These are phyloP conservation scores for Cistogaster globosa DNA, from an alignment of 2,888 invertebrate genomes.

Conservation along the genomic window DNA sequence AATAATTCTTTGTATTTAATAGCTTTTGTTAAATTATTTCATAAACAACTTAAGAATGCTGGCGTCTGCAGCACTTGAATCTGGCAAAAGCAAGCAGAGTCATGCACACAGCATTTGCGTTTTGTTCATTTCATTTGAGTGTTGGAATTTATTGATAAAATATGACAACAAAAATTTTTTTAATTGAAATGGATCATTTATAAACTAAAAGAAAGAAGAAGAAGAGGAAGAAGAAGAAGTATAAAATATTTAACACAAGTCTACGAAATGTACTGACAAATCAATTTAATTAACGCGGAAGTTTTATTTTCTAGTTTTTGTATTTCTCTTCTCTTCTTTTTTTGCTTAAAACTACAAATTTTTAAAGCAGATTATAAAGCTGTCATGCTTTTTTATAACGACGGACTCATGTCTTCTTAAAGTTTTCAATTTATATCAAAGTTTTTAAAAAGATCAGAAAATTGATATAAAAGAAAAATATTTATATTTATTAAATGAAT, in stretches of 20 bases:
- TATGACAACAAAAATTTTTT: slow-evolving; percentile 12
- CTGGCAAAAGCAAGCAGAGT: background rate
- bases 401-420: background rate
- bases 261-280: slow-evolving; percentile 1
- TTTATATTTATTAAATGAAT: slow-evolving; percentile 32
- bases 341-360: background rate
- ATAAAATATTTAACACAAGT: background rate
- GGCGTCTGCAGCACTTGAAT: slow-evolving; percentile 26
- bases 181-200: slow-evolving; percentile 50
- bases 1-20: background rate
- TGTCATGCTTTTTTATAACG: background rate
- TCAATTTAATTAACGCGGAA: slow-evolving; percentile 52
- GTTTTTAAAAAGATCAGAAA: slow-evolving; percentile 4
- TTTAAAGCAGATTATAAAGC: background rate
- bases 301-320: slow-evolving; percentile 7
- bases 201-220: background rate
- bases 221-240: background rate
- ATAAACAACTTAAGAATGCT: background rate
- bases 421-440: slow-evolving; percentile 30
- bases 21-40: background rate
- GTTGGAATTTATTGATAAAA: background rate
- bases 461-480: slow-evolving; percentile 4
- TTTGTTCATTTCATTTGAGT: background rate
- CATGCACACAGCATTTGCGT: background rate
- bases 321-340: too few relatives aligned